Evolutionary conservation across 2,888 invertebrate species (phyloP), one percentile per base, ranked within the genome.

Genomic region (Leucophenga montana): DNA sequence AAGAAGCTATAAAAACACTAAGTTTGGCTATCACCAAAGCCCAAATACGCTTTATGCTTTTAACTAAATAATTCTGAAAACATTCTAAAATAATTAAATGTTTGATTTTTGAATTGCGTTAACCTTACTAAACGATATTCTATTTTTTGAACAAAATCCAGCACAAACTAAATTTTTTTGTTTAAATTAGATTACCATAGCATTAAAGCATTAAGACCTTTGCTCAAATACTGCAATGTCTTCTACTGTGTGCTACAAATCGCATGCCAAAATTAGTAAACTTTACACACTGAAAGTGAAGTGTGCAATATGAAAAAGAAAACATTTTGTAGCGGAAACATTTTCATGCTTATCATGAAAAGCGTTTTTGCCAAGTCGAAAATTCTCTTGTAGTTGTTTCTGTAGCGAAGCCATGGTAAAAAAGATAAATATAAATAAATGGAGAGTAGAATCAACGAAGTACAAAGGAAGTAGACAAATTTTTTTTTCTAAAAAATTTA

Each of bases 271-370:
- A 62, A 0, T 3, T 11, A 48, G 50, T 8, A 64, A 39, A 39
- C 39, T 39, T 5, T 11, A 8, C 50, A n/a, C 8, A 11, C 50
- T 1, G 16, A 3, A 50, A 50, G 5, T 27, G 46, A 39, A 54
- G 27, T 62, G 48, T 27, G 33, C 22, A 56, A 62, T 46, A 69
- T 48, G 31, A 64, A 53, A 53, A 54, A 57, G 56, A 66, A 65
- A 71, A 72, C 67, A 72, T 74, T 76, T 68, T 75, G 73, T 57
- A 67, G 56, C 75, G 72, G 75, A 77, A 82, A 80, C 80, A 76
- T 82, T 84, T 77, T 68, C 73, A 72, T 72, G 73, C 83, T 82
- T 82, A 82, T 82, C 83, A 81, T 76, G 74, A 66, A 64, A 64
- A 64, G 14, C 46, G n/a, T 64, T 48, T 64, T 64, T 57, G n/a